These are phyloP conservation scores for Dorcus hopei DNA, from an alignment of 2,888 invertebrate genomes.

Conservation along the genomic window DNA sequence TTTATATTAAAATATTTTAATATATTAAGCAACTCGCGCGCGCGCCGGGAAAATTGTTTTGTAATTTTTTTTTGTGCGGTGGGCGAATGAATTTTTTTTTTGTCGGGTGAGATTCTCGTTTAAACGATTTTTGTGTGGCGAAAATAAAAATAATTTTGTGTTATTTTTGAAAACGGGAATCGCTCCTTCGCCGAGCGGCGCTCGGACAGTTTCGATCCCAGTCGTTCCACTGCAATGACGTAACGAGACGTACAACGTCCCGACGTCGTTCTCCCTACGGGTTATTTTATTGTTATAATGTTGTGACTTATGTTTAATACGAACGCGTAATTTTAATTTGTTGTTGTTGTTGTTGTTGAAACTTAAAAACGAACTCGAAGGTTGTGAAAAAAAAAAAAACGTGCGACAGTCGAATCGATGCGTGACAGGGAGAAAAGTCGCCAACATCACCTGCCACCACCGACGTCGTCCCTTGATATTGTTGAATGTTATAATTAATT, in stretches of 20 bases:
- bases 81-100: no score
- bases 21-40: no score
- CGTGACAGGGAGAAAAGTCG: not conserved
- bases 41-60: no score
- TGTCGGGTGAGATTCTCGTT: no score
- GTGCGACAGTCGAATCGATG: conserved; percentile 7
- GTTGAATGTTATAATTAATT: not conserved
- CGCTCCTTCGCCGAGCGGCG: conserved; percentile 9
- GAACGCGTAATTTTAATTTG: conserved; percentile 20
- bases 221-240: conserved; percentile 36
- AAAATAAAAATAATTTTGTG: conserved; percentile 7
- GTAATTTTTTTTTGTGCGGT: no score
- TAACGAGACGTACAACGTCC: conserved; percentile 30
- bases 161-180: conserved; percentile 16
- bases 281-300: conserved; percentile 34
- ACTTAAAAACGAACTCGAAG: conserved; percentile 10
- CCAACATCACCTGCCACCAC: conserved; percentile 9
- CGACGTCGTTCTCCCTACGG: conserved; percentile 31
- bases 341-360: conserved; percentile 1
- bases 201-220: conserved; percentile 24
- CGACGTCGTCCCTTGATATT: not conserved
- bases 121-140: no score
- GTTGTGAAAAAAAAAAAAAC: conserved; percentile 14
- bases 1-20: no score
- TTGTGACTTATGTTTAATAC: conserved; percentile 28